Evolutionary conservation across 2,888 invertebrate species (phyloP).

Genomic region (Sarcophaga rosellei): DNA sequence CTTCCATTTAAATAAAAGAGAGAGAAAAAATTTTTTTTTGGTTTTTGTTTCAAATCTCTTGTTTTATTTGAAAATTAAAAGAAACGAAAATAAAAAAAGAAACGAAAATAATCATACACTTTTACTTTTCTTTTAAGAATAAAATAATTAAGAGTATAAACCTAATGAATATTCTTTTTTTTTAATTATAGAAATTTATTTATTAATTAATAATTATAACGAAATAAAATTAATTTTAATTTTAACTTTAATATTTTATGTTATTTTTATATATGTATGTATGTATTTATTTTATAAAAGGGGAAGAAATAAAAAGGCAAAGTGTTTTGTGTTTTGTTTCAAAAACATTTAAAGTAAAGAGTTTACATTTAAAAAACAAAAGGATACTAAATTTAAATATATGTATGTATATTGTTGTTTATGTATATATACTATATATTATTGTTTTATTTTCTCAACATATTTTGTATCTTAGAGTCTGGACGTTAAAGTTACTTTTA

Average conservation of each 20-base stretch:
- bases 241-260: background rate
- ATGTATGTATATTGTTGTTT: background rate
- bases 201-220: slow-evolving; percentile 25
- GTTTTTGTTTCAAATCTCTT: slow-evolving; percentile 2
- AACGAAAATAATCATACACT: background rate
- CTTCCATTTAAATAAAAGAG: background rate
- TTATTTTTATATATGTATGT: slow-evolving; percentile 8
- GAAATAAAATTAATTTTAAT: background rate
- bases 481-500: slow-evolving; percentile 23
- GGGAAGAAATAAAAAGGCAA: slow-evolving; percentile 32
- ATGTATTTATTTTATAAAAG: slow-evolving; percentile 17
- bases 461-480: slow-evolving; percentile 12
- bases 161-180: background rate
- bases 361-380: slow-evolving; percentile 22
- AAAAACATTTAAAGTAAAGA: slow-evolving; percentile 52
- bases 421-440: background rate
- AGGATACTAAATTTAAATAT: background rate
- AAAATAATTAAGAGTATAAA: slow-evolving; percentile 22
- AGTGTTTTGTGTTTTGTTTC: slow-evolving; percentile 30
- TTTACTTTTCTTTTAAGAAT: background rate
- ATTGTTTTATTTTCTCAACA: background rate
- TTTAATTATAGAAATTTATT: slow-evolving; percentile 23
- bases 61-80: slow-evolving; percentile 14
- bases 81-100: background rate
- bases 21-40: background rate